Base-by-base conservation (phyloP, 2,113 vertebrate genomes). In the Anoplopoma fimbria region DNA sequence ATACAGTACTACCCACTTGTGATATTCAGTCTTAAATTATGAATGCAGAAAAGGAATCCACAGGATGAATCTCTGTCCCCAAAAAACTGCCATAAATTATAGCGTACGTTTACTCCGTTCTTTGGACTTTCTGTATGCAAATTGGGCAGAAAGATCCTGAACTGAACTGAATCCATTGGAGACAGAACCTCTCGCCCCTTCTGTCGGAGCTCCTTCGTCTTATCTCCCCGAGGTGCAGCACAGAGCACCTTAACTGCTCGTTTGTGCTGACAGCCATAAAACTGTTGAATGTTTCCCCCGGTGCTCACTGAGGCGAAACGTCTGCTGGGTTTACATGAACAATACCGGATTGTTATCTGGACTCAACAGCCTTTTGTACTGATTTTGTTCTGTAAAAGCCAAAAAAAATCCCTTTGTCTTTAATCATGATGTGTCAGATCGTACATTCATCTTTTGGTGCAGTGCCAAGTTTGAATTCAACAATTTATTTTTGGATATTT, bases 191-290 rank as follows among this genome's bases (percentile, higher is more conserved):
- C 77, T 69, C 74, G 23, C 36, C 13, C 31, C 34, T 14, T 42
- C 72, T 76, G 42, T 68, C 47, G 42, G 42, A 79, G 84, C 69
- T 70, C 81, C 69, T 71, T 51, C 13, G n/a, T 69, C 55, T 87
- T 45, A 62, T 69, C 71, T 69, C 78, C 10, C 34, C 14, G 15
- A 47, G 77, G 21, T 69, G 69, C 49, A 69, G 10, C 69, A 36
- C 62, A 8, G 49, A 71, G 71, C 42, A 38, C 68, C 36, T 23
- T 68, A 62, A 57, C 70, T 80, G 76, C 69, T 75, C 49, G 68
- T 79, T 89, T 76, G 25, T 81, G 76, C 78, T 79, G 65, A 67
- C 69, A 82, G 62, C 31, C 72, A 1, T 60, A 14, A 55, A 76
- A 47, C 23, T 6, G 68, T 29, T 29, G 9, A 42, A 8, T 9